Evolutionary conservation across 2,797 vertebrate genomes (phyloP), one percentile per base, ranked within the genome.

Genomic region (Liasis olivaceus): DNA sequence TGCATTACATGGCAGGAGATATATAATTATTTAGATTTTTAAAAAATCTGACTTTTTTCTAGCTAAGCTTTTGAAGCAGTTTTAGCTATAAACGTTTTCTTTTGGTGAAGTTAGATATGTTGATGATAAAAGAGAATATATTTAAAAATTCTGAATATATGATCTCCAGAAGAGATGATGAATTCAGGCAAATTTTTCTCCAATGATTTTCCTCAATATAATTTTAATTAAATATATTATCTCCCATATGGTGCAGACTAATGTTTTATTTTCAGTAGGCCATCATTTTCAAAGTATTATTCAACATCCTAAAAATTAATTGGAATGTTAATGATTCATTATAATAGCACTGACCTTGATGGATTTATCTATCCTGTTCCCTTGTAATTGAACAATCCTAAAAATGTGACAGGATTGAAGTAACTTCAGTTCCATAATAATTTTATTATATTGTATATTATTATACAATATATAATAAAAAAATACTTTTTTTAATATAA

Each of bases 271-370:
- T 96, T 97, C 95, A 93, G 62, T 66, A 77, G 94, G 88, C 97
- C 95, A 95, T 97, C 95, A 94, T 96, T 96, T 95, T 90, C 91
- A 96, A 96, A 94, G 84, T 92, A 96, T 97, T 97, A 97, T 97
- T 97, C 96, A 97, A 96, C 93, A 86, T 77, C 93, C 97, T 98
- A 94, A 97, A 96, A 96, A 97, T 97, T 95, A 89, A 97, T 95
- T 94, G 91, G 58, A 92, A 64, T 97, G 97, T 98, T 97, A 98
- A 98, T 98, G 94, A 97, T 98, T 97, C 96, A 97, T 97, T 96
- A 87, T 94, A 96, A 96, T 97, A 97, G 95, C 94, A 95, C 94
- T 96, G 95, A 96, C 97, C 93, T 81, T 95, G 94, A 96, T 93
- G 96, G 97, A 96, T 90, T 96, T 77, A 95, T 93, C 95, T 8